Conservation (phyloP, 2,113 vertebrate genomes). For the Rhodinocichla rosea region DNA sequence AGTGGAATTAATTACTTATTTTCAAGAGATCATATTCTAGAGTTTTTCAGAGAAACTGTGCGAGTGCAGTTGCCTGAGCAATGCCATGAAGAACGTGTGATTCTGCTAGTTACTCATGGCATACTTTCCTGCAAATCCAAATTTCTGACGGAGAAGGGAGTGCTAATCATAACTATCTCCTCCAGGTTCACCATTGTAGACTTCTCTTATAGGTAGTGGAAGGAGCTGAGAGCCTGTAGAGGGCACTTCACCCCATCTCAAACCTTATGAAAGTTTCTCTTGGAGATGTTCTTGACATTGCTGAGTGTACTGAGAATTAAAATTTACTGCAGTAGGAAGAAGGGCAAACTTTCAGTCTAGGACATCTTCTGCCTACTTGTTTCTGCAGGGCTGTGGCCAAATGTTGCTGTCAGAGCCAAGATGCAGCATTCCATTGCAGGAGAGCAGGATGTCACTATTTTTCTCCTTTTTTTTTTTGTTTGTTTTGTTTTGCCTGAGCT, state of each 20-base stretch:
- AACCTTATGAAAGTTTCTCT: background rate
- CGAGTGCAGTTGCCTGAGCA: background rate
- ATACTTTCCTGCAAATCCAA: background rate
- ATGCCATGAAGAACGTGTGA: background rate
- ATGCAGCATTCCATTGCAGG: background rate
- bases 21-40: background rate
- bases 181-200: background rate
- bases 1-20: background rate
- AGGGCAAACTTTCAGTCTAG: background rate
- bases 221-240: background rate
- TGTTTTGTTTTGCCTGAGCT: background rate
- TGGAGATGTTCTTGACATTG: background rate
- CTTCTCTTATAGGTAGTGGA: background rate
- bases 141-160: background rate
- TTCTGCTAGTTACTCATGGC: background rate
- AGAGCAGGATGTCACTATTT: background rate
- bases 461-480: too few relatives aligned
- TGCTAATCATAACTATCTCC: background rate
- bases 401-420: background rate
- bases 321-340: background rate
- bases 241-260: background rate
- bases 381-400: background rate
- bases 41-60: background rate
- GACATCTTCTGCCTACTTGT: background rate
- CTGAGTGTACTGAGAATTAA: background rate